phyloP scores from a whole-genome alignment of 1,140 invertebrate species.

The Nasonia giraulti region DNA sequence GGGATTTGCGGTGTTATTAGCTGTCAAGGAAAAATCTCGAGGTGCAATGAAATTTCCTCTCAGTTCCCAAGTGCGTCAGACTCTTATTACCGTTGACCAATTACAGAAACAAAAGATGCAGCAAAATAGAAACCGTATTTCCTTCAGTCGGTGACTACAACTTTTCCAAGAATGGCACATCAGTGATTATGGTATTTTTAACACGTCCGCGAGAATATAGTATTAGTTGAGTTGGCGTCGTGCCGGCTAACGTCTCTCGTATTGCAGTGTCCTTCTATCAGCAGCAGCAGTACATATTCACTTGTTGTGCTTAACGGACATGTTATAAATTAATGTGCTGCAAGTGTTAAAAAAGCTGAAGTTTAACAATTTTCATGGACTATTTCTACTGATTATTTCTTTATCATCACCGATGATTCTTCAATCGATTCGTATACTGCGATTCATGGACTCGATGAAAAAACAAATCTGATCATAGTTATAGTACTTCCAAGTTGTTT shows the following conservation, averaged over 20 bases:
- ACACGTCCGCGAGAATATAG: background rate
- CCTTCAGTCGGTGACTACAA: background rate
- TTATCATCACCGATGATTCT: background rate
- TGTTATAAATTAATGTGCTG: background rate
- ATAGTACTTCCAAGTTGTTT: background rate
- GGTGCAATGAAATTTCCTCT: background rate
- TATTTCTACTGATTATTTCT: background rate
- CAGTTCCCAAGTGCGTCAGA: background rate
- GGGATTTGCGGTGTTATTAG: background rate
- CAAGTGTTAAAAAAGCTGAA: background rate
- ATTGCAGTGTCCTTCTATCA: background rate
- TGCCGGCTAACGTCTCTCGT: background rate
- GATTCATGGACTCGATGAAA: no score
- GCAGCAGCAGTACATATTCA: slow-evolving; percentile 21
- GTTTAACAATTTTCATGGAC: background rate
- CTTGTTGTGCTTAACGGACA: slow-evolving; percentile 42
- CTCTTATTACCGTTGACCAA: background rate
- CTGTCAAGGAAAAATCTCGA: background rate
- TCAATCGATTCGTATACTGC: no score
- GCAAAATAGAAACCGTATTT: background rate
- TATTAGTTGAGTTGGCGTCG: no score
- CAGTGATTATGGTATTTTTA: background rate
- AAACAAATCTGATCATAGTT: background rate
- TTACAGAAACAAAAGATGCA: slow-evolving; percentile 13
- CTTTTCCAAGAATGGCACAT: background rate